phyloP scores from a whole-genome alignment of 2,797 vertebrate genomes.

The Dicrostonyx torquatus region DNA sequence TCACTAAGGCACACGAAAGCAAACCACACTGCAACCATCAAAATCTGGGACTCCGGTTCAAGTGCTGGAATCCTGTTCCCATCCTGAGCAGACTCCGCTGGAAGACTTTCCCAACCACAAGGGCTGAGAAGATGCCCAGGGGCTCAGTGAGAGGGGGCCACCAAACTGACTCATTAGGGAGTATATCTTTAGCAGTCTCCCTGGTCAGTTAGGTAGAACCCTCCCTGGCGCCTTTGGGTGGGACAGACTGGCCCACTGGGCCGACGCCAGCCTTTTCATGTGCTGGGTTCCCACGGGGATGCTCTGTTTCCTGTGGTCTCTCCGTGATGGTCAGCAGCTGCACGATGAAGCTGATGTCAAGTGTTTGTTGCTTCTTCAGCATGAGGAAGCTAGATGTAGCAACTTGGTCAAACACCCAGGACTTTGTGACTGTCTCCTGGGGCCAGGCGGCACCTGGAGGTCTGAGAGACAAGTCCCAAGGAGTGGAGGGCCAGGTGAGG shows the following conservation, averaged over 20 bases:
- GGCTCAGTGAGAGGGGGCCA: neutral
- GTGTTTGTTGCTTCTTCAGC: conserved; percentile 44
- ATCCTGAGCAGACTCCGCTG: neutral
- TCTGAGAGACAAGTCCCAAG: neutral
- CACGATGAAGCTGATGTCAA: neutral
- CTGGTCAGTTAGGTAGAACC: conserved; percentile 23
- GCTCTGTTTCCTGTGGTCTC: conserved; percentile 58
- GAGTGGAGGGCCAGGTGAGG: neutral
- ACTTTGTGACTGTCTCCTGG: conserved; percentile 45
- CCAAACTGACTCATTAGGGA: neutral
- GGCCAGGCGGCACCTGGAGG: conserved; percentile 43
- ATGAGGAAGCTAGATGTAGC: conserved; percentile 56
- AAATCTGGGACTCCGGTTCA: neutral
- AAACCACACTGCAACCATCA: rapidly evolving
- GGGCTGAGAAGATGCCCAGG: neutral
- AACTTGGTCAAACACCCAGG: conserved; percentile 40
- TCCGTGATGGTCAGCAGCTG: conserved; percentile 71
- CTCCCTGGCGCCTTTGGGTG: conserved; percentile 28
- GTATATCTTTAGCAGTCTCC: neutral
- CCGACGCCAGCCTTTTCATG: conserved; percentile 26
- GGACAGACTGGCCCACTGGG: conserved; percentile 25
- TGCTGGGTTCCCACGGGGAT: neutral
- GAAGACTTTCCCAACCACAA: neutral
- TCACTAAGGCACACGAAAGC: neutral
- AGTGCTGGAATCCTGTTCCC: neutral